These are phyloP conservation scores for Kuschelorhynchus macadamiae DNA, from an alignment of 2,888 invertebrate species.

Conservation along the genomic window DNA sequence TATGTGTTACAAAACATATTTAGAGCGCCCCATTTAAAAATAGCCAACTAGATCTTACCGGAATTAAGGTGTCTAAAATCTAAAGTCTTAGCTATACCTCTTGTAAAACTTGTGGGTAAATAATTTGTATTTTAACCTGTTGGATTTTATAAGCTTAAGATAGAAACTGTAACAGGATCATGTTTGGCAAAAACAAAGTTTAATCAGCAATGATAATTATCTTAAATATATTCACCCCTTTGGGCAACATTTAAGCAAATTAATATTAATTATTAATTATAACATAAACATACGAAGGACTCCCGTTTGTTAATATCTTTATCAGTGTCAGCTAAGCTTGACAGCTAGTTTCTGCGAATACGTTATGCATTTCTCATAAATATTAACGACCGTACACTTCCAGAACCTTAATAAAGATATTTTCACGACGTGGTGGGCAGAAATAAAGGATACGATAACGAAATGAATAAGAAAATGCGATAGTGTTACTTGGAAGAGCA, in stretches of 20 bases:
- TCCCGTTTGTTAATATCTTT: conserved; percentile 18
- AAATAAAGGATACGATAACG: conserved; percentile 28
- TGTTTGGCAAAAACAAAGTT: too few relatives aligned
- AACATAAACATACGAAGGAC: conserved; percentile 20
- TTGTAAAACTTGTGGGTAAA: too few relatives aligned
- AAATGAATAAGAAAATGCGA: conserved; percentile 29
- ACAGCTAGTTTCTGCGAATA: conserved; percentile 39
- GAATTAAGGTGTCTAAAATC: too few relatives aligned
- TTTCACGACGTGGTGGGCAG: conserved; percentile 28
- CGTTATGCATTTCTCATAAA: conserved; percentile 41
- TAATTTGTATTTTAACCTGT: too few relatives aligned
- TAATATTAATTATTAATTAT: conserved; percentile 20
- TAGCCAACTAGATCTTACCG: too few relatives aligned
- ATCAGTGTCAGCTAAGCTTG: conserved; percentile 25
- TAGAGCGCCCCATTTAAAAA: too few relatives aligned
- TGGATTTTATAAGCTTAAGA: too few relatives aligned
- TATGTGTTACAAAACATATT: too few relatives aligned
- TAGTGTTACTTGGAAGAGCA: conserved; percentile 20
- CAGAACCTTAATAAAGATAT: conserved; percentile 36
- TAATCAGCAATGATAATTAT: too few relatives aligned
- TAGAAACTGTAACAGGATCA: too few relatives aligned
- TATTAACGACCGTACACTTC: conserved; percentile 33
- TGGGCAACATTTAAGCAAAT: not conserved
- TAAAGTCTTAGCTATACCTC: too few relatives aligned
- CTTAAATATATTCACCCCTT: too few relatives aligned